Conservation (phyloP, 2,888 invertebrate species). For the Amiota communis region DNA sequence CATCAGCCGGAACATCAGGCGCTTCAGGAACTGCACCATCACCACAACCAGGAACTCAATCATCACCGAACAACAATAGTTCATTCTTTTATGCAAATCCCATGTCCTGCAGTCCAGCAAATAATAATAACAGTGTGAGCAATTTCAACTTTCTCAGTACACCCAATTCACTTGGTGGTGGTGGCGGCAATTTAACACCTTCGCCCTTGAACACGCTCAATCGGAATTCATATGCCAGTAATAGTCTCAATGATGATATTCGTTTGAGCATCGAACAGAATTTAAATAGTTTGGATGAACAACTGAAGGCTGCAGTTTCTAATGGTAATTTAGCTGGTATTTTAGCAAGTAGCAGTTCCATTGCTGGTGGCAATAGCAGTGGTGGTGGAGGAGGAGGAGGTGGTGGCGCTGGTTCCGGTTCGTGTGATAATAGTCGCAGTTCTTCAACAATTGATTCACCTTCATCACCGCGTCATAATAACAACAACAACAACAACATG, state of each 20-base stretch:
- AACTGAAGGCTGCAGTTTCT: slow-evolving; percentile 75
- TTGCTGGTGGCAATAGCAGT: too few relatives aligned
- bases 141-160: slow-evolving; percentile 66
- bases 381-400: not conserved
- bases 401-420: slow-evolving; percentile 53
- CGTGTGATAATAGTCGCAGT: slow-evolving; percentile 65
- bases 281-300: slow-evolving; percentile 75
- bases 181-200: slow-evolving; percentile 67
- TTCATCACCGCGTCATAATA: slow-evolving; percentile 54
- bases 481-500: slow-evolving; percentile 57
- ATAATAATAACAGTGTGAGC: slow-evolving; percentile 57
- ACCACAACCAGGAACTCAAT: slow-evolving; percentile 27
- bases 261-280: slow-evolving; percentile 71
- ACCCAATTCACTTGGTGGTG: slow-evolving; percentile 56
- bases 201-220: slow-evolving; percentile 71
- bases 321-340: slow-evolving; percentile 72
- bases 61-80: slow-evolving; percentile 62
- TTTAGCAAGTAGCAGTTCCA: slow-evolving; percentile 54
- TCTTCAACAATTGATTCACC: slow-evolving; percentile 66
- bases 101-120: slow-evolving; percentile 68
- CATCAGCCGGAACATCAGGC: slow-evolving; percentile 28
- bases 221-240: slow-evolving; percentile 71
- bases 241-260: slow-evolving; percentile 66
- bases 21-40: slow-evolving; percentile 24
- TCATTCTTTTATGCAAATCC: slow-evolving; percentile 73